Evolutionary conservation across 2,888 invertebrate species (phyloP), one percentile per base, ranked within the genome.

Genomic region (Drosophila kuntzei): DNA sequence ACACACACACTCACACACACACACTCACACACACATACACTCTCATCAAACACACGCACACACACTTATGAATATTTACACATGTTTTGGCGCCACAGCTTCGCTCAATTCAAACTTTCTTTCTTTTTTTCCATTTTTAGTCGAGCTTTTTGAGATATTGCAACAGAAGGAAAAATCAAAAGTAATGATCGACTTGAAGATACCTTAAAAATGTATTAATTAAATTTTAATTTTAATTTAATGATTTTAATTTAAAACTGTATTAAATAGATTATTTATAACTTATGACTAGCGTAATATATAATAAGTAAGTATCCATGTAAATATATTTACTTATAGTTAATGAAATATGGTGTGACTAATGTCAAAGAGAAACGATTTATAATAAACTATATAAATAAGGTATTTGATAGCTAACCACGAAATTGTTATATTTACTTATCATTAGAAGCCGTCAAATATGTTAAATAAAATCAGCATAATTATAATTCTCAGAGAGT

Each of bases 41-140:
- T 22, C 4, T 7, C 25, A 25, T n/a, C 3, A 25, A 1, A 9
- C 14, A 44, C 27, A 27, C 46, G 46, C 64, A 51, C 47, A 60
- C 63, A 67, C 67, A 59, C 65, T 64, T 81, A 77, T 80, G 80
- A 87, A 85, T 87, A 86, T 86, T 86, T 83, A 87, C 87, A 85
- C 78, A 70, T 83, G 82, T 77, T 86, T 81, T 72, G 79, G 68
- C 79, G 70, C 63, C 72, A 54, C 72, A 80, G 47, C 53, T 63
- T 66, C 51, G 71, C 71, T 76, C 65, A 70, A 64, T 68, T 81
- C 70, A 59, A 59, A 60, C 65, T 67, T 62, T 32, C 51, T 34
- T 51, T 43, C 29, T 49, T 37, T 34, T 41, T n/a, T 44, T 51
- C 39, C n/a, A n/a, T 44, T 54, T 60, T 46, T 27, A 29, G 47